Percentiles rank a stretch among this genome's conserved stretches.
Evolutionary conservation across 1,140 invertebrate species (phyloP).

Genomic region (Asbolus verrucosus): DNA sequence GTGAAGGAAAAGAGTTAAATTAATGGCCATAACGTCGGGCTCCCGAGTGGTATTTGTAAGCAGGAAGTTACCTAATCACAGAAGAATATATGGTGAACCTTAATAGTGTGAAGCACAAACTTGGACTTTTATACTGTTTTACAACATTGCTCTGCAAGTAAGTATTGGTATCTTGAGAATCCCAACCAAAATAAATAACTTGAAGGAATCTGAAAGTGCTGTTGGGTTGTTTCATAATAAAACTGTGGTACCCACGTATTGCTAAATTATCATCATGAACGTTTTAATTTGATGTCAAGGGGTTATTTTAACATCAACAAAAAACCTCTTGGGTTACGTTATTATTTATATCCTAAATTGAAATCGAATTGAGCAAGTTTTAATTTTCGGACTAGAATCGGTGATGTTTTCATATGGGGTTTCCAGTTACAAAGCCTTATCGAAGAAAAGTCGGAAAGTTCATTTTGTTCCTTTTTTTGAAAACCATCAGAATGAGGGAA

Average conservation of each 20-base stretch:
- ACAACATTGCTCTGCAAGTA: conserved; percentile 1
- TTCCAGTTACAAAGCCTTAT: too few relatives aligned
- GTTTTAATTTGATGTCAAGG: too few relatives aligned
- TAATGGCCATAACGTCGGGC: not conserved
- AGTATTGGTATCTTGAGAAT: conserved; percentile 3
- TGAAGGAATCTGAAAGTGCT: too few relatives aligned
- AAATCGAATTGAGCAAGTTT: conserved; percentile 6
- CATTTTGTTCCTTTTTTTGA: too few relatives aligned
- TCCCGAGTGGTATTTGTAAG: not conserved
- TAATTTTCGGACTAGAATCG: conserved; percentile 8
- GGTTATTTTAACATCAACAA: too few relatives aligned
- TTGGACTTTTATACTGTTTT: conserved; percentile 32
- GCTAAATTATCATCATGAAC: too few relatives aligned
- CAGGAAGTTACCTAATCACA: not conserved
- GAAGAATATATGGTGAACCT: conserved; percentile 24
- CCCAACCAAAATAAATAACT: too few relatives aligned
- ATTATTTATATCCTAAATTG: conserved; percentile 1
- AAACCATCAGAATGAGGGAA: conserved; percentile 12
- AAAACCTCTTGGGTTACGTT: too few relatives aligned
- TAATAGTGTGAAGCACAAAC: too few relatives aligned
- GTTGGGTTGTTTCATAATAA: too few relatives aligned
- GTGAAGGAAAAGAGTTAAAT: not conserved
- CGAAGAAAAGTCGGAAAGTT: too few relatives aligned
- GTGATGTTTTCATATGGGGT: conserved; percentile 20
- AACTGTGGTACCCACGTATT: too few relatives aligned